A percentile compares a stretch with the other conserved stretches of the same genome.
Evolutionary conservation across 2,888 invertebrate genomes (phyloP).

Genomic region (Eupithecia inturbata): DNA sequence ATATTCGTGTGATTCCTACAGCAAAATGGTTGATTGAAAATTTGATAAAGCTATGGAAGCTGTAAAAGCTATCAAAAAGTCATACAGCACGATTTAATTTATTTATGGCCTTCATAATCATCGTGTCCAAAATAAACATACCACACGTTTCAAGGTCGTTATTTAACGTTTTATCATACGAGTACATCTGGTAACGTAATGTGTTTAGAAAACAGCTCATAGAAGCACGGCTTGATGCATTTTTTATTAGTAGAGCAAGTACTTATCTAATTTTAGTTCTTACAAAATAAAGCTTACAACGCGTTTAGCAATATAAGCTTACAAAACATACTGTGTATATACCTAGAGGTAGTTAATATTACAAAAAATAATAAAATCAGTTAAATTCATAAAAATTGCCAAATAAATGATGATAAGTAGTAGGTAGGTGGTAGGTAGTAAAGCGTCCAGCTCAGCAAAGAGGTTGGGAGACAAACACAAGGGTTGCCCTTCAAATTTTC

Average conservation of each 20-base stretch:
- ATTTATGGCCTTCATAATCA: constrained; percentile 19
- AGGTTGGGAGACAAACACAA: no score
- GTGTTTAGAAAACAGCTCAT: constrained; percentile 19
- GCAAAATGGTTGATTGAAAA: no score
- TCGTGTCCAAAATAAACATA: constrained; percentile 24
- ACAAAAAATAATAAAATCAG: no score
- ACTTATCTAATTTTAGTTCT: neutral
- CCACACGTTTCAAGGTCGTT: constrained; percentile 33
- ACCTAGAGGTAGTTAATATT: neutral
- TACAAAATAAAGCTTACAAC: neutral
- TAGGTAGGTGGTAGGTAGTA: no score
- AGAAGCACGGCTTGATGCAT: constrained; percentile 3
- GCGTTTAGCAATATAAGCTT: neutral
- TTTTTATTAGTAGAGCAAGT: neutral
- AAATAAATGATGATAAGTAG: no score
- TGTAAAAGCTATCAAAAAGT: neutral
- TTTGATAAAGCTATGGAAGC: neutral
- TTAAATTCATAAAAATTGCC: no score
- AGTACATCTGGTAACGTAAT: constrained; percentile 34
- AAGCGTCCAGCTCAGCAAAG: no score
- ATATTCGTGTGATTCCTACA: no score
- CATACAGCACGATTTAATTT: neutral
- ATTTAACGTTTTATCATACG: constrained; percentile 27
- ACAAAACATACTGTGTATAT: no score
- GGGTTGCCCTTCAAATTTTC: no score